Conservation (phyloP, 2,797 vertebrate species). For the Gambusia yucatana region DNA sequence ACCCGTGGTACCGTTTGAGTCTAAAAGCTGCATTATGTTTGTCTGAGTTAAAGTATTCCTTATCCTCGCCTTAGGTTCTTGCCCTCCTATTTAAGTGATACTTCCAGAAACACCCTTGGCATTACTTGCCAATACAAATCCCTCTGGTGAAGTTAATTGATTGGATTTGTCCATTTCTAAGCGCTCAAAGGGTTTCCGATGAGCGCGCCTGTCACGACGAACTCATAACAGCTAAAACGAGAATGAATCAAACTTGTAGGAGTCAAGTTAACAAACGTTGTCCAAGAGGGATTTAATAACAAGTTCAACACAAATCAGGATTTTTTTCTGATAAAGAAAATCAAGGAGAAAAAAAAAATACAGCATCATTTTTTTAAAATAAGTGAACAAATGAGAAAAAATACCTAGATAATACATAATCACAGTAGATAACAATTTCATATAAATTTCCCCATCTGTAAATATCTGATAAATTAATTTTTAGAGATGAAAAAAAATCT, state of each 20-base stretch:
- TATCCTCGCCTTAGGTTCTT: background rate
- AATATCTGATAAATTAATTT: constrained; percentile 7
- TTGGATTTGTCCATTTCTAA: constrained; percentile 49
- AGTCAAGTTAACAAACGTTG: constrained; percentile 33
- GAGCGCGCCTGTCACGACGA: background rate
- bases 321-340: constrained; percentile 23
- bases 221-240: background rate
- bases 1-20: background rate
- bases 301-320: constrained; percentile 62
- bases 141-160: constrained; percentile 54
- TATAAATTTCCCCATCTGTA: constrained; percentile 15
- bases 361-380: constrained; percentile 21
- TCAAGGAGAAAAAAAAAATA: constrained; percentile 24
- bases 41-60: background rate
- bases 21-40: background rate
- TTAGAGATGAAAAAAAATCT: constrained; percentile 24
- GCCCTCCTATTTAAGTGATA: constrained; percentile 35
- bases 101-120: constrained; percentile 23
- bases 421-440: constrained; percentile 12
- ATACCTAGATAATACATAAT: constrained; percentile 33
- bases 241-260: constrained; percentile 1
- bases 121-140: constrained; percentile 42
- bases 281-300: constrained; percentile 58
- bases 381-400: constrained; percentile 17
- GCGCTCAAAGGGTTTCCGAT: constrained; percentile 11